A percentile compares a stretch with the other conserved stretches of the same genome.
Conservation (phyloP, 2,888 invertebrate species). For the Malthinus flaveolus region DNA sequence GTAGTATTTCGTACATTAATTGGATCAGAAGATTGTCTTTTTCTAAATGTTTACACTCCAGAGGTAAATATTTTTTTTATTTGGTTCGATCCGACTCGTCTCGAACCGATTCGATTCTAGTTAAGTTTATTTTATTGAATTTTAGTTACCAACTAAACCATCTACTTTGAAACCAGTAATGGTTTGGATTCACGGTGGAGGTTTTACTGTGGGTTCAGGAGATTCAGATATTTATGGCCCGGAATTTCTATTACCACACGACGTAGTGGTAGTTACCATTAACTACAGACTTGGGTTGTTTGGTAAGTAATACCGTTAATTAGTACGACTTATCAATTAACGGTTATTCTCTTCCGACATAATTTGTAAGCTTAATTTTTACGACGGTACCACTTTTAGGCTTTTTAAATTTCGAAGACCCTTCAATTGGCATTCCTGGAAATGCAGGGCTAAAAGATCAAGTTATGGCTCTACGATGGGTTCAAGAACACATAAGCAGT, state of each 20-base stretch:
- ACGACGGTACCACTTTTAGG: conserved; percentile 41
- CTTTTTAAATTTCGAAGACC: conserved; percentile 52
- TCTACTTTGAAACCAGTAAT: conserved; percentile 47
- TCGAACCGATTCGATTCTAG: too few relatives aligned
- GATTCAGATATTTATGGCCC: conserved; percentile 46
- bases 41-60: conserved; percentile 75
- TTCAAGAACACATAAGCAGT: conserved; percentile 51
- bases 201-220: conserved; percentile 47
- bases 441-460: conserved; percentile 57
- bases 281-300: conserved; percentile 51
- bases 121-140: background rate
- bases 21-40: conserved; percentile 71
- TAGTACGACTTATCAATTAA: background rate
- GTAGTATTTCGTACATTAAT: conserved; percentile 42
- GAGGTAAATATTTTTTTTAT: conserved; percentile 47
- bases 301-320: conserved; percentile 37
- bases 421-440: conserved; percentile 52
- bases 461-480: conserved; percentile 54
- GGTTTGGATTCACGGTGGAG: conserved; percentile 55
- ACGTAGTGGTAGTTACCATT: conserved; percentile 49
- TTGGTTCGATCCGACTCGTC: too few relatives aligned
- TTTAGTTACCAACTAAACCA: conserved; percentile 17
- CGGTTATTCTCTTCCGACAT: too few relatives aligned
- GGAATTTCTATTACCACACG: conserved; percentile 49
- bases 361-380: background rate